phyloP scores from a whole-genome alignment of 2,113 vertebrate species.

The Pterocles burchelli region DNA sequence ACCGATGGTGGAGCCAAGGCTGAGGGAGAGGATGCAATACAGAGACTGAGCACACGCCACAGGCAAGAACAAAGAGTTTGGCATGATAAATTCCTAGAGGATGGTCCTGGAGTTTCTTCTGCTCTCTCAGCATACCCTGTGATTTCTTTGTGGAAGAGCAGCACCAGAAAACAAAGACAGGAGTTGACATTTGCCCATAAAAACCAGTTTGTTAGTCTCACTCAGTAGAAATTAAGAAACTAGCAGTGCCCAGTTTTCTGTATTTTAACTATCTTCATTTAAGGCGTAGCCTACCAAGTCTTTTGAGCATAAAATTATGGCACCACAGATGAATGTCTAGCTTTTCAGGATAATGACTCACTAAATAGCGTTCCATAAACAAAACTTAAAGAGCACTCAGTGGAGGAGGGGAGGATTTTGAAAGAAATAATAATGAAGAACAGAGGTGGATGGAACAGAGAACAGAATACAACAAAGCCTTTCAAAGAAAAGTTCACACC shows the following conservation, averaged over 20 bases:
- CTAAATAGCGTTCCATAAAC: not conserved
- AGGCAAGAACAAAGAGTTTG: not conserved
- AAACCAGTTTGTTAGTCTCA: not conserved
- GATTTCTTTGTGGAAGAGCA: not conserved
- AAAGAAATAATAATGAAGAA: not conserved
- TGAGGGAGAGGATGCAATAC: accelerated
- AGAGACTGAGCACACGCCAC: not conserved
- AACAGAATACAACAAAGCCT: not conserved
- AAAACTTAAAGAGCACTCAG: not conserved
- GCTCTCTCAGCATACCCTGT: not conserved
- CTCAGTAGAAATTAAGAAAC: not conserved
- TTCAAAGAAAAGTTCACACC: not conserved
- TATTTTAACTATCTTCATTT: not conserved
- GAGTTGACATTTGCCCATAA: not conserved
- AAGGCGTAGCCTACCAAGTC: not conserved
- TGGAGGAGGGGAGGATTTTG: not conserved
- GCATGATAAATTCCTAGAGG: not conserved
- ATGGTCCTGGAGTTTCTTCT: not conserved
- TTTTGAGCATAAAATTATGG: not conserved
- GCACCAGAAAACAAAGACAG: not conserved
- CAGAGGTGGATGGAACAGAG: not conserved
- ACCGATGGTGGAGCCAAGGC: not conserved
- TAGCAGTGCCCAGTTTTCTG: not conserved
- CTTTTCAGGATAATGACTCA: not conserved
- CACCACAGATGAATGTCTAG: not conserved